phyloP scores from a whole-genome alignment of 92 coral and sea anemone species.

The Parazoanthus darwini region DNA sequence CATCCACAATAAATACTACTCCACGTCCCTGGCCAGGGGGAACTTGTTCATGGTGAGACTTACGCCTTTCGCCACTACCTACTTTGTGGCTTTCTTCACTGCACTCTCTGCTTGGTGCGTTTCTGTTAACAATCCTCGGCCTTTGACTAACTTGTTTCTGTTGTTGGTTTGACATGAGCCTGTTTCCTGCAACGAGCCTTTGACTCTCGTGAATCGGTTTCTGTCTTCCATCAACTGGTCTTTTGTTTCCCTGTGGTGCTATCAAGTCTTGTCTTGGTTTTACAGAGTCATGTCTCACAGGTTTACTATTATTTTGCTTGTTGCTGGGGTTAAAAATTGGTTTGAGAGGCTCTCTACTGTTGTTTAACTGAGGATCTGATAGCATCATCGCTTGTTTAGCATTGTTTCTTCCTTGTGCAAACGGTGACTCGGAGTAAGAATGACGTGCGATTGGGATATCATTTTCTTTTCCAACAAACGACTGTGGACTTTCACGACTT shows the following conservation, averaged over 20 bases:
- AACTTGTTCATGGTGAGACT: neutral
- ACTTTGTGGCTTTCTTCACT: neutral
- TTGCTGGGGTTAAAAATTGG: conserved; percentile 54
- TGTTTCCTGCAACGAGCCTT: neutral
- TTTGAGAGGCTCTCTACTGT: conserved; percentile 70
- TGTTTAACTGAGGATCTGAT: conserved; percentile 29
- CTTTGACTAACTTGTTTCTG: neutral
- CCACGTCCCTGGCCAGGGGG: neutral
- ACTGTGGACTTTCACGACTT: neutral
- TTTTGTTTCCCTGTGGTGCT: neutral
- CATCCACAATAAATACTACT: neutral
- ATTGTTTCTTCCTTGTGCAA: conserved; percentile 4
- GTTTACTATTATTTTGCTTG: neutral
- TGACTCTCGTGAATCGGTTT: neutral
- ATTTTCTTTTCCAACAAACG: conserved; percentile 9
- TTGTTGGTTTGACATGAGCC: conserved; percentile 1
- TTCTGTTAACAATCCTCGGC: neutral
- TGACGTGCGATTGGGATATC: neutral
- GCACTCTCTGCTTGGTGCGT: neutral
- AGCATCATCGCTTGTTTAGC: conserved; percentile 44
- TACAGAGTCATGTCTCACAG: conserved; percentile 13
- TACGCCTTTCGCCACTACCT: neutral
- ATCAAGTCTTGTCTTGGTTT: neutral
- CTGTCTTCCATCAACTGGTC: neutral
- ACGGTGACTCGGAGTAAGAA: neutral